A percentile compares a stretch with the other conserved stretches of the same genome.
Conservation (phyloP, 2,797 vertebrate species). For the Enteromius viviparus region DNA sequence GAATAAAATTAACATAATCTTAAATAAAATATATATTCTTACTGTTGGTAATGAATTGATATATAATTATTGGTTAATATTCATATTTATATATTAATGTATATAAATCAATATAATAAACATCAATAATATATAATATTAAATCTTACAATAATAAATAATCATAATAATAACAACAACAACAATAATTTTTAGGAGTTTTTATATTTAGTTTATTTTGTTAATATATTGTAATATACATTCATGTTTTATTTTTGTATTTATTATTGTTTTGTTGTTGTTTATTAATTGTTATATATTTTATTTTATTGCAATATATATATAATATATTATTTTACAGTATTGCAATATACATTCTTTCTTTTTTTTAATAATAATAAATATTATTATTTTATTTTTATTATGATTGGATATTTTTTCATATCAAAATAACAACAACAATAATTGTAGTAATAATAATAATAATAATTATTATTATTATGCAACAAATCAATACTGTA, state of each 20-base stretch:
- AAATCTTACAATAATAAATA: not conserved
- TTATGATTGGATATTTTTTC: too few relatives aligned
- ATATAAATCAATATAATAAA: too few relatives aligned
- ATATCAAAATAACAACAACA: too few relatives aligned
- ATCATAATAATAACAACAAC: not conserved
- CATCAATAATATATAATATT: not conserved
- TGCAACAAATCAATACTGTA: not conserved
- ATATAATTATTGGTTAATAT: not conserved
- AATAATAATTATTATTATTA: not conserved
- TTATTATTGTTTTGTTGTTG: too few relatives aligned
- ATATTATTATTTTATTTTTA: not conserved
- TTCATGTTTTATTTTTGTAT: not conserved
- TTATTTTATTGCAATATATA: too few relatives aligned
- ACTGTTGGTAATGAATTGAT: not conserved
- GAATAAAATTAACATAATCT: not conserved
- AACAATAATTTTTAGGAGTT: not conserved
- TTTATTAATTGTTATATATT: too few relatives aligned
- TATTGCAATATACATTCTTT: too few relatives aligned
- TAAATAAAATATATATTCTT: too few relatives aligned
- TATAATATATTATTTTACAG: too few relatives aligned
- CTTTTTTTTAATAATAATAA: not conserved
- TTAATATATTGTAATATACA: not conserved
- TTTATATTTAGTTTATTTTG: not conserved
- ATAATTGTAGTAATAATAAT: not conserved
- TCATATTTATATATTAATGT: not conserved